These are phyloP conservation scores for Bombylius major DNA, from an alignment of 2,888 invertebrate genomes.

Conservation along the genomic window DNA sequence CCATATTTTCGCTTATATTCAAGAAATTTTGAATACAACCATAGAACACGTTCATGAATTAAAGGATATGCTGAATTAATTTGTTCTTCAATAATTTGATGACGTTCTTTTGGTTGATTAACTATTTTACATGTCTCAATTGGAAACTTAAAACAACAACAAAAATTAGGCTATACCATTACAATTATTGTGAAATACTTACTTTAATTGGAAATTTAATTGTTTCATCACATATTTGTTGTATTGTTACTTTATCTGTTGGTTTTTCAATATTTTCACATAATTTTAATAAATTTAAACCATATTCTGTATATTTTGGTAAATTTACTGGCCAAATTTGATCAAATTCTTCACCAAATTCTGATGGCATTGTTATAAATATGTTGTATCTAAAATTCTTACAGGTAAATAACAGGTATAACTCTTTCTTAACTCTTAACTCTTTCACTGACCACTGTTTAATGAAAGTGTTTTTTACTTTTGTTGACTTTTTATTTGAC, in stretches of 20 bases:
- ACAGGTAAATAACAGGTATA: too few relatives aligned
- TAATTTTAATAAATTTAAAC: conserved; percentile 18
- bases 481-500: too few relatives aligned
- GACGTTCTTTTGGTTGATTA: conserved; percentile 23
- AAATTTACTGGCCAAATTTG: conserved; percentile 20
- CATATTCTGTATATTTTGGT: conserved; percentile 17
- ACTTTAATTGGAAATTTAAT: conserved; percentile 10
- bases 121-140: conserved; percentile 27
- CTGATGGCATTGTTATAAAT: conserved; percentile 8
- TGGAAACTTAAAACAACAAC: conserved; percentile 20
- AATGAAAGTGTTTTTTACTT: too few relatives aligned
- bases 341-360: conserved; percentile 25
- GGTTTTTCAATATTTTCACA: conserved; percentile 20
- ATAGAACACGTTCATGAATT: conserved; percentile 51
- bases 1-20: conserved; percentile 42
- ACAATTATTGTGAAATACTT: neutral
- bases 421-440: too few relatives aligned
- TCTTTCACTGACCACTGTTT: too few relatives aligned
- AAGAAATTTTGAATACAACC: conserved; percentile 49
- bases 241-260: neutral
- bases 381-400: too few relatives aligned
- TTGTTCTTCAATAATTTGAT: conserved; percentile 24
- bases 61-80: conserved; percentile 50
- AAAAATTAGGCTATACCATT: too few relatives aligned
- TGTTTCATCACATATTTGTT: conserved; percentile 7